These are phyloP conservation scores for Calonectris borealis DNA, from an alignment of 2,113 vertebrate genomes.

Conservation along the genomic window DNA sequence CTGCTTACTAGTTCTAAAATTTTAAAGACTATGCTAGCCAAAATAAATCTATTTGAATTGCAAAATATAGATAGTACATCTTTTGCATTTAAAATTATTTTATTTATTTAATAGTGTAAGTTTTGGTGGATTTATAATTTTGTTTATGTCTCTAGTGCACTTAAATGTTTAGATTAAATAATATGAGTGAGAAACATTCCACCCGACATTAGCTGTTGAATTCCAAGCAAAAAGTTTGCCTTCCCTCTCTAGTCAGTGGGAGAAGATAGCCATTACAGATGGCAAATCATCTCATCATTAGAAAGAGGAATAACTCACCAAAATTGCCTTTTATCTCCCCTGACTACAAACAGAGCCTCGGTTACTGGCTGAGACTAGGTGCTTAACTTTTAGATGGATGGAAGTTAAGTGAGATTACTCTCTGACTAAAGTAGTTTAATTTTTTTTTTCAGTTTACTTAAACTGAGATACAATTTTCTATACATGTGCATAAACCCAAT, in stretches of 20 bases:
- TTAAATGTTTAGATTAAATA: neutral
- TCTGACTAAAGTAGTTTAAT: neutral
- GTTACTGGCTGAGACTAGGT: neutral
- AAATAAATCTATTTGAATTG: neutral
- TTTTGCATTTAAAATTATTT: neutral
- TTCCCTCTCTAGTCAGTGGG: neutral
- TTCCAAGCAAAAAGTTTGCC: neutral
- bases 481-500: neutral
- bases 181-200: neutral
- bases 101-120: neutral
- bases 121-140: neutral
- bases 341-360: neutral
- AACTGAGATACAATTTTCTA: neutral
- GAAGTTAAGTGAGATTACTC: neutral
- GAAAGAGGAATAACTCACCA: neutral
- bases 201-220: neutral
- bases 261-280: neutral
- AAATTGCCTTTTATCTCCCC: neutral
- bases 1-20: neutral
- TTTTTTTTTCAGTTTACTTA: neutral
- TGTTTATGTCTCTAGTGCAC: neutral
- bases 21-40: neutral
- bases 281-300: neutral
- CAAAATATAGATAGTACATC: neutral
- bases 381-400: neutral